Conservation (phyloP, 2,113 vertebrate genomes). For the Furnarius figulus region DNA sequence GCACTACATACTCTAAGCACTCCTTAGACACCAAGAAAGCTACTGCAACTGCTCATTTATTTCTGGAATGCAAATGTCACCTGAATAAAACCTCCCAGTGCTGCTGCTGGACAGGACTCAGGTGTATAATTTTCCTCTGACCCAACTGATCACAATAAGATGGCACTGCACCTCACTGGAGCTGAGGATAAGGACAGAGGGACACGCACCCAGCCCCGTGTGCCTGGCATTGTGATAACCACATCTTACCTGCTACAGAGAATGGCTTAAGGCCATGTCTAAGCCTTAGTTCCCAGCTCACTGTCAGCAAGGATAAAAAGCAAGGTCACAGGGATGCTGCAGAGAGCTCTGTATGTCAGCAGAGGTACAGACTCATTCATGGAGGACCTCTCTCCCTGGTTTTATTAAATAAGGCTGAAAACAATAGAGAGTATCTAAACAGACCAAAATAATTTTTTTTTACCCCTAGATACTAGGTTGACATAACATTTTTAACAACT, state of each 20-base stretch:
- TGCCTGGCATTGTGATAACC: rapidly evolving
- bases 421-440: neutral
- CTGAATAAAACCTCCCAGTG: neutral
- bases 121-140: neutral
- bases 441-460: neutral
- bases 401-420: neutral
- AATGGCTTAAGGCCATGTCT: neutral
- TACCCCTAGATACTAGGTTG: neutral
- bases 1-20: neutral
- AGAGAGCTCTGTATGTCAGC: neutral
- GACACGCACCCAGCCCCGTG: neutral
- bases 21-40: neutral
- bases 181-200: neutral
- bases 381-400: neutral
- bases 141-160: neutral
- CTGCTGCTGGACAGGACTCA: neutral
- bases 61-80: neutral
- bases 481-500: neutral
- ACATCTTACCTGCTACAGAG: neutral
- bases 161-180: rapidly evolving
- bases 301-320: neutral
- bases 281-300: neutral
- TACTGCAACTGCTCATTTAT: neutral
- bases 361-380: neutral
- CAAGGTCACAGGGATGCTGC: neutral